Evolutionary conservation across 2,888 invertebrate genomes (phyloP).

Genomic region (Geophilus truncorum): DNA sequence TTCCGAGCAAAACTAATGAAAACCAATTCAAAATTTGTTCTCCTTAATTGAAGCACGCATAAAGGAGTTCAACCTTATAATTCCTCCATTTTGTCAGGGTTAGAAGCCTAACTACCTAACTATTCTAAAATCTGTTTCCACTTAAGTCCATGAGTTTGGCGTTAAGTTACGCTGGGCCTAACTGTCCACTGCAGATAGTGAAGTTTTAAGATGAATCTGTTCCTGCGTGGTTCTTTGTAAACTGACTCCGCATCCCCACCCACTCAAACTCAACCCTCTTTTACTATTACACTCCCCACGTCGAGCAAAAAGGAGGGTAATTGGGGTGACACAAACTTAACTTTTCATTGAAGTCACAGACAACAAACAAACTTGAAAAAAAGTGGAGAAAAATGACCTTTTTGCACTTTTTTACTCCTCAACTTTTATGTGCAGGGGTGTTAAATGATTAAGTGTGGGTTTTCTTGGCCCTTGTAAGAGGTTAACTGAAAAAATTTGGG

Average conservation of each 20-base stretch:
- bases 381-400: neutral
- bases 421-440: neutral
- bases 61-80: neutral
- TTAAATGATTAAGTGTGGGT: slow-evolving; percentile 24
- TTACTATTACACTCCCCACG: neutral
- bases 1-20: no score
- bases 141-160: neutral
- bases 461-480: slow-evolving; percentile 26
- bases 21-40: neutral
- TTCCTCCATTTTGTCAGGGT: neutral
- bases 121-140: slow-evolving; percentile 3
- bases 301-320: slow-evolving; percentile 13
- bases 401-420: neutral
- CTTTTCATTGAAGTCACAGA: neutral
- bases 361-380: neutral
- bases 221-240: slow-evolving; percentile 27
- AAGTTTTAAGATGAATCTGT: slow-evolving; percentile 20
- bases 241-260: slow-evolving; percentile 15
- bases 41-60: neutral
- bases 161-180: neutral
- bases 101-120: neutral
- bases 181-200: slow-evolving; percentile 17
- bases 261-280: neutral
- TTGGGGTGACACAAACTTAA: slow-evolving; percentile 25
- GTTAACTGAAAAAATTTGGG: slow-evolving; percentile 1